phyloP scores from a whole-genome alignment of 2,113 vertebrate genomes.

The Centrocercus urophasianus region DNA sequence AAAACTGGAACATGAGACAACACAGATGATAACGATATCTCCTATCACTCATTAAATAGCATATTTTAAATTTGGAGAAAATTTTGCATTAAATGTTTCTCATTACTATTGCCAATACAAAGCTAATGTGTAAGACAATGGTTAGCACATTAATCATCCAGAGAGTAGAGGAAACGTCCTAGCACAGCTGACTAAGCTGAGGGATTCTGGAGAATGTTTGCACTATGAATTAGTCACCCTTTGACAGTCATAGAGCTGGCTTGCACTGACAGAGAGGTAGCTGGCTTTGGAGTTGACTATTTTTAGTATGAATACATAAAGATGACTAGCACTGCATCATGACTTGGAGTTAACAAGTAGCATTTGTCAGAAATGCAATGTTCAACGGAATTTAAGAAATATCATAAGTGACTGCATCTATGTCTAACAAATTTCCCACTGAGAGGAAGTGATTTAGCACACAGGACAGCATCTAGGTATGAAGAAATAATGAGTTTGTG shows the following conservation, averaged over 20 bases:
- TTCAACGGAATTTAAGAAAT: conserved; percentile 36
- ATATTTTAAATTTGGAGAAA: conserved; percentile 21
- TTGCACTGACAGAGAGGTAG: conserved; percentile 49
- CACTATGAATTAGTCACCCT: conserved; percentile 63
- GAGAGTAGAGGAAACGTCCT: conserved; percentile 43
- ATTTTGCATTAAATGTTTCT: conserved; percentile 25
- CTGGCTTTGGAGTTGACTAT: conserved; percentile 50
- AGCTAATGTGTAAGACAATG: conserved; percentile 47
- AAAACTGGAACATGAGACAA: neutral
- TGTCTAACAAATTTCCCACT: conserved; percentile 48
- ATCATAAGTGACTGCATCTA: conserved; percentile 19
- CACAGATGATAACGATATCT: neutral
- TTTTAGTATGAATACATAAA: conserved; percentile 66
- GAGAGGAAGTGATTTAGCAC: conserved; percentile 37
- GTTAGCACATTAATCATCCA: conserved; percentile 50
- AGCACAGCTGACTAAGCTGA: conserved; percentile 46
- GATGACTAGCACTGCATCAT: conserved; percentile 65
- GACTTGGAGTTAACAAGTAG: conserved; percentile 54
- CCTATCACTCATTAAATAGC: neutral
- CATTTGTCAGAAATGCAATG: conserved; percentile 64
- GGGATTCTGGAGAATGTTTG: conserved; percentile 62
- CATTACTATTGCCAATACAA: conserved; percentile 24
- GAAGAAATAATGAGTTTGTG: conserved; percentile 8
- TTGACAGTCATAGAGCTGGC: conserved; percentile 39
- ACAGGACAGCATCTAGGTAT: neutral